Base-by-base conservation (phyloP, 2,113 vertebrate genomes). In the Corythornis cristatus region DNA sequence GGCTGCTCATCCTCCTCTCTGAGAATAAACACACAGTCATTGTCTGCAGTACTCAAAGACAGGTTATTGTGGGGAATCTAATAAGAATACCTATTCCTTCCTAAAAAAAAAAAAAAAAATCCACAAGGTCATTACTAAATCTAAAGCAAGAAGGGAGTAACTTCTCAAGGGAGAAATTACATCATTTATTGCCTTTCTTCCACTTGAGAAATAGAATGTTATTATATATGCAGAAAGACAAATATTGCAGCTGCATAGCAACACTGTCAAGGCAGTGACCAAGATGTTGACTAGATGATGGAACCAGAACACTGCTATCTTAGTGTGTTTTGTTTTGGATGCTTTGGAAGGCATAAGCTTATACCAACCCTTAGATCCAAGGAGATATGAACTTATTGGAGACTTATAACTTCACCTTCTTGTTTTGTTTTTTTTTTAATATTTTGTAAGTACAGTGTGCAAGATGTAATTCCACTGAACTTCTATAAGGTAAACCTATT, bases 381-480 rank as follows among this genome's bases (percentile, higher is more conserved):
- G 18, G 21, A 82, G 45, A 37, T 2, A 4, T 46, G 2, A 78
- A 51, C 3, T 74, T 70, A 74, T 2, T 22, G 45, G 85, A 56
- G 1, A 4, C 18, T 31, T 56, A 18, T 46, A 42, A 46, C 6
- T 56, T 18, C 12, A n/a, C 5, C 2, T 19, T 26, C 2, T 9
- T 37, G 37, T 9, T 37, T 51, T n/a, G n/a, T n/a, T 2, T 65
- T 33, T 0, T 20, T 74, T 86, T 66, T 37, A 42, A 9, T 10
- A 3, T 35, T 62, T 90, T 81, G 31, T 16, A 84, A 23, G 12
- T 51, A 13, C 8, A 28, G 25, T 10, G 19, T 33, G 19, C 6
- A 78, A 88, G 25, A 56, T 2, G 5, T 70, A 33, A 5, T 60
- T 51, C 5, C 14, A 74, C 11, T 57, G 33, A 70, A 50, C 18